These are phyloP conservation scores for Cylloceria caligata DNA, from an alignment of 2,888 invertebrate genomes.

Conservation along the genomic window DNA sequence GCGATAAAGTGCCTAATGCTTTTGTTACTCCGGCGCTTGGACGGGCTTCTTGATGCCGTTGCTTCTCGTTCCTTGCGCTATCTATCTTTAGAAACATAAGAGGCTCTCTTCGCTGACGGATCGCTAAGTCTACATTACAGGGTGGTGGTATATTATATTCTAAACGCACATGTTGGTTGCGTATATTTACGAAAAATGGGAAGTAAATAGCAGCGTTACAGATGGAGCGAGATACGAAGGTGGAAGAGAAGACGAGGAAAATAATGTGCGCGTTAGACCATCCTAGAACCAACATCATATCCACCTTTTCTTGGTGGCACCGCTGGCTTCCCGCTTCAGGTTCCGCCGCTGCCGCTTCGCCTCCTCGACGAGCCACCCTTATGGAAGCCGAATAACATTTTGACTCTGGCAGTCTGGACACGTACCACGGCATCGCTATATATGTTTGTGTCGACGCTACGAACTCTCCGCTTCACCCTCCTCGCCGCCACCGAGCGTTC, in stretches of 20 bases:
- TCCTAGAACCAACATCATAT: constrained; percentile 39
- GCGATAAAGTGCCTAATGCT: constrained; percentile 3
- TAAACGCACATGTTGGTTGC: constrained; percentile 8
- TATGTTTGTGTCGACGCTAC: constrained; percentile 63
- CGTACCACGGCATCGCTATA: constrained; percentile 72
- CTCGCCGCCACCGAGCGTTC: constrained; percentile 36
- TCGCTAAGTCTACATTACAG: background rate
- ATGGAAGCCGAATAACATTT: constrained; percentile 69
- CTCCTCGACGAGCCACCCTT: constrained; percentile 59
- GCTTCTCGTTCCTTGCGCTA: background rate
- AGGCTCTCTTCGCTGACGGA: background rate
- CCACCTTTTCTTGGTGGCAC: constrained; percentile 35
- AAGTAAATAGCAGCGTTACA: constrained; percentile 29
- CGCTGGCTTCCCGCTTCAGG: constrained; percentile 32
- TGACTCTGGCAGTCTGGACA: constrained; percentile 71
- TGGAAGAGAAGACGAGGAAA: constrained; percentile 53
- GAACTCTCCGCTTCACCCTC: constrained; percentile 57
- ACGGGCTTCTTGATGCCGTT: background rate
- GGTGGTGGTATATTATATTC: background rate
- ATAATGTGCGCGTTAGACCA: constrained; percentile 57
- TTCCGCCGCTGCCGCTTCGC: constrained; percentile 48
- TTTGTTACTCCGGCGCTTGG: background rate
- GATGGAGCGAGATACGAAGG: constrained; percentile 13
- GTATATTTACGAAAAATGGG: constrained; percentile 13
- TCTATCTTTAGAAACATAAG: too few species aligned